Evolutionary conservation across 1,140 invertebrate species (phyloP).

Genomic region (Tetragonula clypearis): DNA sequence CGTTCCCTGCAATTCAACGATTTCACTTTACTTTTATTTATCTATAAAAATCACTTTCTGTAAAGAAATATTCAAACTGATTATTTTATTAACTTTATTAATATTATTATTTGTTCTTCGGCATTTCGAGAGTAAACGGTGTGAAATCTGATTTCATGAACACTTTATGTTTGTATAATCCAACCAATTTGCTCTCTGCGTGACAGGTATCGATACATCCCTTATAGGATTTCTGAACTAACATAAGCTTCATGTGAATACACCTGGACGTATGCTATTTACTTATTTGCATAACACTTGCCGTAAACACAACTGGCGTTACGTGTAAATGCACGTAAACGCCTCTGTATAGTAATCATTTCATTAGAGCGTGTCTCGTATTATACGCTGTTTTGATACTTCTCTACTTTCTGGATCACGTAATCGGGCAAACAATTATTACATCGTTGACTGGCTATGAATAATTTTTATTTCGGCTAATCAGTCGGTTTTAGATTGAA

Average conservation of each 20-base stretch:
- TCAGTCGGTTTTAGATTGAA: neutral
- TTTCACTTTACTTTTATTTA: neutral
- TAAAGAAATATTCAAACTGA: neutral
- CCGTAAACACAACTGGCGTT: neutral
- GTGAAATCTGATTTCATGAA: neutral
- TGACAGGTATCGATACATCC: constrained; percentile 2
- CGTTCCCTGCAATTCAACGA: neutral
- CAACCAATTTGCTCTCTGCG: neutral
- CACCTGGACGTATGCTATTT: neutral
- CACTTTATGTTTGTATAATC: neutral
- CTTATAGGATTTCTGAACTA: constrained; percentile 2
- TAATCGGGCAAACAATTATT: neutral
- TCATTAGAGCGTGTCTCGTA: neutral
- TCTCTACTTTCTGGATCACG: too few species aligned
- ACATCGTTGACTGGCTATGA: neutral
- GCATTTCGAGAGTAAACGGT: neutral
- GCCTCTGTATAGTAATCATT: neutral
- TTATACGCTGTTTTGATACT: neutral
- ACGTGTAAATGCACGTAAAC: neutral
- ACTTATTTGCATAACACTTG: neutral
- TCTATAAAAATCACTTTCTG: too few species aligned
- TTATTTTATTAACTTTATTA: neutral
- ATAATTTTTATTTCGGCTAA: neutral
- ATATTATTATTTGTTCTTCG: too few species aligned
- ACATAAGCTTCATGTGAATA: neutral